Conservation (phyloP, 2,888 invertebrate genomes). For the Acronicta alni region DNA sequence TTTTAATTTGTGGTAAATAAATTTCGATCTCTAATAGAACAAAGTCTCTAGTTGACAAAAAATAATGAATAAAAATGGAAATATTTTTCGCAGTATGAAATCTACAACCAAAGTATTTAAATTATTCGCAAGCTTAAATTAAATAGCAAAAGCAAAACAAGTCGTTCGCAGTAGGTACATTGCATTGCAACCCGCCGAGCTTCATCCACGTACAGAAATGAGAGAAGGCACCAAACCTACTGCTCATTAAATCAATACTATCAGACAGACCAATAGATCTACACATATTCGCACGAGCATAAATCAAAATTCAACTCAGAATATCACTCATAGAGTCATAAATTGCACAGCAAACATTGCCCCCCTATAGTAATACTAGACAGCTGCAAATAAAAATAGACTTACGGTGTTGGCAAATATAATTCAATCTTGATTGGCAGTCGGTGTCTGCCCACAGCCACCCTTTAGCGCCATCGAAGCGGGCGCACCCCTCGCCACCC, state of each 20-base stretch:
- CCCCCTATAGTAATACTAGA: neutral
- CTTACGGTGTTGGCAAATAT: conserved; percentile 98
- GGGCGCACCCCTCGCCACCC: conserved; percentile 94
- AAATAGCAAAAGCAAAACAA: conserved; percentile 8
- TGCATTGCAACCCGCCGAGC: neutral
- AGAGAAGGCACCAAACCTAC: neutral
- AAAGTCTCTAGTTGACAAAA: too few species aligned
- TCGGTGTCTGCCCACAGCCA: conserved; percentile 98
- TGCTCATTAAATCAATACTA: conserved; percentile 2
- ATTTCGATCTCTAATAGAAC: too few species aligned
- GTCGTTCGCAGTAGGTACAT: conserved; percentile 19
- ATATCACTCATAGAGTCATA: neutral
- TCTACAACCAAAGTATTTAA: too few species aligned
- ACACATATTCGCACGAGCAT: conserved; percentile 20
- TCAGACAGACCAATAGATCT: neutral
- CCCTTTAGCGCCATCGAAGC: conserved; percentile 97
- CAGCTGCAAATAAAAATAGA: conserved; percentile 63
- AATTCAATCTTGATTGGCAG: conserved; percentile 95
- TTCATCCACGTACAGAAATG: neutral
- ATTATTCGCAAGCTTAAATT: neutral
- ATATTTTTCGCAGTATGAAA: neutral
- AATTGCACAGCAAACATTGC: neutral
- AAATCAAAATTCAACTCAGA: neutral
- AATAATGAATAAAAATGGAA: too few species aligned
- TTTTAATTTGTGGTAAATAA: too few species aligned